phyloP scores from a whole-genome alignment of 1,140 invertebrate genomes.

The Pteromalus puparum region DNA sequence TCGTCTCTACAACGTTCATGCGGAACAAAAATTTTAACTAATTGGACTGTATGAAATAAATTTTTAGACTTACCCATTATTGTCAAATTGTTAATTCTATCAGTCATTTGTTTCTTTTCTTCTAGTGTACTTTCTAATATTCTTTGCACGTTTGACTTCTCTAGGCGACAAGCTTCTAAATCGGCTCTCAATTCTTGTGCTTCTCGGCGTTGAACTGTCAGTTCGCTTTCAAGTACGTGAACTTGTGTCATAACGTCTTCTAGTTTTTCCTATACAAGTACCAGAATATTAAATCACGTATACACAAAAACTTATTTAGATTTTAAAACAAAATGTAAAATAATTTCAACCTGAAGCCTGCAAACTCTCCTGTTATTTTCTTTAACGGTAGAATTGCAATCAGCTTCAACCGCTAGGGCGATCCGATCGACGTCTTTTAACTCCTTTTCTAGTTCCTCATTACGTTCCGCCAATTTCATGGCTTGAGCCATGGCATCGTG shows the following conservation, averaged over 20 bases:
- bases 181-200: slow-evolving; percentile 74
- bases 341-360: slow-evolving; percentile 66
- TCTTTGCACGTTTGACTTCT: slow-evolving; percentile 75
- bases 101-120: slow-evolving; percentile 76
- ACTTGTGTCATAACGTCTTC: slow-evolving; percentile 73
- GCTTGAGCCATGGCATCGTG: slow-evolving; percentile 85
- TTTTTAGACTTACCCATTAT: slow-evolving; percentile 69
- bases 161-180: slow-evolving; percentile 72
- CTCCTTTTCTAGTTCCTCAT: slow-evolving; percentile 81
- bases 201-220: slow-evolving; percentile 70
- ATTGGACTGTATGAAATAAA: background rate
- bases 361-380: slow-evolving; percentile 69
- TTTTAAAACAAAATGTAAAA: background rate
- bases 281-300: background rate
- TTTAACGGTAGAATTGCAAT: slow-evolving; percentile 73
- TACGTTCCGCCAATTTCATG: slow-evolving; percentile 81
- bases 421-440: slow-evolving; percentile 81
- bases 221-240: slow-evolving; percentile 74
- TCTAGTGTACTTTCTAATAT: slow-evolving; percentile 78
- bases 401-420: slow-evolving; percentile 81
- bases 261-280: slow-evolving; percentile 69
- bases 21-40: slow-evolving; percentile 1
- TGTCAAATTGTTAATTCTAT: slow-evolving; percentile 74
- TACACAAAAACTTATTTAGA: background rate
- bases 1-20: slow-evolving; percentile 70